Percentiles rank a stretch among this genome's conserved stretches.
Conservation (phyloP, 2,888 invertebrate genomes). For the Lepidocyrtinus sp. region DNA sequence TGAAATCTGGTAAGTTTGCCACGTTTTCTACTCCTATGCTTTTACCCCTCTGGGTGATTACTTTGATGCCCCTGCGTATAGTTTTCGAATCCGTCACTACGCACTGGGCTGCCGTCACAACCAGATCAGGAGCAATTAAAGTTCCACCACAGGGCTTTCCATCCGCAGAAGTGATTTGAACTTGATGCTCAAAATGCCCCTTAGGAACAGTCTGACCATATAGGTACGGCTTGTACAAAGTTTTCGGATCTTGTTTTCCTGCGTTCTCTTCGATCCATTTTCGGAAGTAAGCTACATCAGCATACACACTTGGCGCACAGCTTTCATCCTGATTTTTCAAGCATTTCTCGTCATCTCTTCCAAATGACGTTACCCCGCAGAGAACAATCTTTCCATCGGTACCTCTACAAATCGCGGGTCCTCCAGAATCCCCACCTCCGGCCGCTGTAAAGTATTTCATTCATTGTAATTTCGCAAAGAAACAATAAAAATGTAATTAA, state of each 20-base stretch:
- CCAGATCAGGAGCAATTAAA: conserved; percentile 10
- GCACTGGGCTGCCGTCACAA: conserved; percentile 43
- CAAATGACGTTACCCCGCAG: conserved; percentile 37
- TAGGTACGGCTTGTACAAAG: conserved; percentile 26
- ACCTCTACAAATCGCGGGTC: conserved; percentile 33
- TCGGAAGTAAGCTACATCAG: conserved; percentile 21
- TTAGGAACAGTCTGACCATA: conserved; percentile 1
- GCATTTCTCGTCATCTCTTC: conserved; percentile 22
- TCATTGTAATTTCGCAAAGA: background rate
- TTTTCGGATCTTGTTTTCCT: conserved; percentile 26
- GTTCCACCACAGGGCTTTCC: conserved; percentile 38
- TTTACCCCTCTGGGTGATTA: background rate
- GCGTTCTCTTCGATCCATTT: conserved; percentile 38
- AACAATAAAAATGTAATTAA: background rate
- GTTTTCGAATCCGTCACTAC: background rate
- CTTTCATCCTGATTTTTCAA: background rate
- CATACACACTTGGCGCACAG: conserved; percentile 29
- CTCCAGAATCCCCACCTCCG: conserved; percentile 36
- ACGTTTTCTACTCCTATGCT: background rate
- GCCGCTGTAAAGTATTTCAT: background rate
- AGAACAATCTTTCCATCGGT: conserved; percentile 1
- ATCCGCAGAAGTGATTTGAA: background rate
- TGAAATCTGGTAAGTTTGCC: background rate
- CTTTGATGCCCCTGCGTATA: background rate
- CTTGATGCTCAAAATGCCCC: conserved; percentile 27